Conservation (phyloP, 2,113 vertebrate species). For the Nanger granti region DNA sequence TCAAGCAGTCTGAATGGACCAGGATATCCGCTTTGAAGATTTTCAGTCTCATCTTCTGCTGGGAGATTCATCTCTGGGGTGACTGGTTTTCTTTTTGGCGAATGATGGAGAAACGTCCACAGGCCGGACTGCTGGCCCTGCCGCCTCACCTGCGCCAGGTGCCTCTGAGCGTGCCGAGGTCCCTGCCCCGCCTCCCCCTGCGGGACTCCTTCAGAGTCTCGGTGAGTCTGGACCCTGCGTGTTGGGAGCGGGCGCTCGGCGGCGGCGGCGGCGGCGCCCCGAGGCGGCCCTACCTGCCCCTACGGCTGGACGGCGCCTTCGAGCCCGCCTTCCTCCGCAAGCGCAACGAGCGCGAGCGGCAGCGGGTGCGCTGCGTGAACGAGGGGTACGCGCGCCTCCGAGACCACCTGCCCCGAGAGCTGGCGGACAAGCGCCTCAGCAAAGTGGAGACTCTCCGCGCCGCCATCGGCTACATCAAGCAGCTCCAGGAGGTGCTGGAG, state of each 20-base stretch:
- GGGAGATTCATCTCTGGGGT: not conserved
- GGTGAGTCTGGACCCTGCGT: conserved; percentile 71
- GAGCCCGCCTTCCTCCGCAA: conserved; percentile 91
- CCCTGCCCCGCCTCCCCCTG: conserved; percentile 50
- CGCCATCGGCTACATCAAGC: conserved; percentile 92
- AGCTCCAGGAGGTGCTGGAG: conserved; percentile 88
- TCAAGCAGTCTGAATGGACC: conserved; percentile 42
- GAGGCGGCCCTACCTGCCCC: conserved; percentile 77
- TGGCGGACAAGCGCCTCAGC: conserved; percentile 89
- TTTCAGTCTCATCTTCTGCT: not conserved
- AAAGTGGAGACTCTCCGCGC: conserved; percentile 94
- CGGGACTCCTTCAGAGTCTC: conserved; percentile 73
- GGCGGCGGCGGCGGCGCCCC: conserved; percentile 62
- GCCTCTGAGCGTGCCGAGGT: conserved; percentile 61
- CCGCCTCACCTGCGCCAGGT: conserved; percentile 67
- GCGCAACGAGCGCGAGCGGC: conserved; percentile 91
- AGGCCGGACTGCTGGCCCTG: conserved; percentile 38
- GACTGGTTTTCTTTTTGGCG: not conserved
- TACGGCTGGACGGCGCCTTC: conserved; percentile 82
- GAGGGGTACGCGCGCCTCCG: conserved; percentile 91
- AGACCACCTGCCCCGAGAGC: conserved; percentile 88
- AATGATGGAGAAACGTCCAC: conserved; percentile 69
- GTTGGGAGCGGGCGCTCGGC: conserved; percentile 71
- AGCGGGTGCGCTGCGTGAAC: conserved; percentile 93
- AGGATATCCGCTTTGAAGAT: conserved; percentile 17